Evolutionary conservation across 2,797 vertebrate species (phyloP), one percentile per base, ranked within the genome.

Genomic region (Gobionotothen gibberifrons): DNA sequence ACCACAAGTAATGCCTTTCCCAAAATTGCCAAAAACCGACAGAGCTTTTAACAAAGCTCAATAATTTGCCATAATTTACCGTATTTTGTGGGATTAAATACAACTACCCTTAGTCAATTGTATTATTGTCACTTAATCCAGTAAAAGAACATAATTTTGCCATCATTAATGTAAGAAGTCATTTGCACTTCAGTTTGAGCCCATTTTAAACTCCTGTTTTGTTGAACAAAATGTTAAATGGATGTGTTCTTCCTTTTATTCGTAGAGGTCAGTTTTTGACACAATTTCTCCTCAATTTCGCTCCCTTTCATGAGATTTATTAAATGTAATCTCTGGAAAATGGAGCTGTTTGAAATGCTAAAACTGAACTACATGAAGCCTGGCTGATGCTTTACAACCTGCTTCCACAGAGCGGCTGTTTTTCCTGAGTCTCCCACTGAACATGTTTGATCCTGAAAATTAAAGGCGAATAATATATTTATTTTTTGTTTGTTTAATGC

Each of bases 371-470:
- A 40, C 74, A 62, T 26, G 47, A 72, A 52, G 51, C 21, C 65
- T 55, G 2, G 2, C 40, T 36, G 68, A 40, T 57, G 53, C 39
- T 55, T 63, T 66, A 49, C n/a, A 61, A 70, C 12, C 66, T 36
- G 47, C 44, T 32, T 17, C 22, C 21, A 32, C 32, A 39, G 54
- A 46, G 43, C 26, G 0, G 3, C 42, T 19, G 19, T 54, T 40
- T 36, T n/a, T 22, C 36, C 52, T 29, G 9, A 48, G 39, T 16
- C 26, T 10, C 22, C 36, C 21, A 15, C 13, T n/a, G 44, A 26
- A 76, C 26, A 16, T 0, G 22, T 70, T 19, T 85, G 78, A 85
- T 85, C 48, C 22, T 64, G 46, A 74, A 76, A 78, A 69, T 80
- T 1, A 78, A 82, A 82, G 49, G 67, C 12, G 16, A 74, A 71